phyloP scores from a whole-genome alignment of 2,113 vertebrate genomes.

The Podocnemis expansa region DNA sequence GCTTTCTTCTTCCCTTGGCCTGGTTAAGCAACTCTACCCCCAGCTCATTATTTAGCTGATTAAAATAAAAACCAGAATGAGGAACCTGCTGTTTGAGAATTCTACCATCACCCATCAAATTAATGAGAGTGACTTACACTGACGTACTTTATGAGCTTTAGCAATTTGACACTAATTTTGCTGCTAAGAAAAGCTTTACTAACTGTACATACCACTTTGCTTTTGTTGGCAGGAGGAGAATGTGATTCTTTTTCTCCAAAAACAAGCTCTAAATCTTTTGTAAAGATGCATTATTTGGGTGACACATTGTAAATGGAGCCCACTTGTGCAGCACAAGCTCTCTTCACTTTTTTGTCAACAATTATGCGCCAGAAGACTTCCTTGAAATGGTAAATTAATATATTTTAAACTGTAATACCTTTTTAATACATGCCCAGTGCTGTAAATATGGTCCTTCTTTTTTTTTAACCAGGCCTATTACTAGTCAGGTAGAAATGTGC shows the following conservation, averaged over 20 bases:
- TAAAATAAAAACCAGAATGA: constrained; percentile 67
- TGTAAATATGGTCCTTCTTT: constrained; percentile 58
- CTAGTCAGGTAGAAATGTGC: constrained; percentile 52
- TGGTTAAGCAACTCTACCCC: constrained; percentile 75
- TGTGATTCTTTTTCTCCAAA: constrained; percentile 58
- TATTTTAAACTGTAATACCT: constrained; percentile 61
- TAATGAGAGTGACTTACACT: constrained; percentile 74
- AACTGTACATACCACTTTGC: constrained; percentile 47
- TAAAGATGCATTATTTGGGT: constrained; percentile 68
- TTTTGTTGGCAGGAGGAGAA: constrained; percentile 57
- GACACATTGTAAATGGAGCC: constrained; percentile 53
- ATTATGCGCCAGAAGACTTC: constrained; percentile 45
- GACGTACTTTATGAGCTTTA: constrained; percentile 53
- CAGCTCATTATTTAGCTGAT: constrained; percentile 76
- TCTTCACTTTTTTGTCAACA: constrained; percentile 51
- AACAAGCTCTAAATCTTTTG: constrained; percentile 58
- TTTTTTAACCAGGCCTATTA: constrained; percentile 51
- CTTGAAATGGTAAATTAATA: constrained; percentile 58
- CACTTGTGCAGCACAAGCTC: neutral
- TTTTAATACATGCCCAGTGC: constrained; percentile 43
- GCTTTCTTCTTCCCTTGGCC: constrained; percentile 72
- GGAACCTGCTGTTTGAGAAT: constrained; percentile 70
- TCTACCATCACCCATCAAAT: constrained; percentile 64
- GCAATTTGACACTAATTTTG: constrained; percentile 73
- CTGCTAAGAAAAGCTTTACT: constrained; percentile 72